phyloP scores from a whole-genome alignment of 2,888 invertebrate genomes.

The Tineola bisselliella region DNA sequence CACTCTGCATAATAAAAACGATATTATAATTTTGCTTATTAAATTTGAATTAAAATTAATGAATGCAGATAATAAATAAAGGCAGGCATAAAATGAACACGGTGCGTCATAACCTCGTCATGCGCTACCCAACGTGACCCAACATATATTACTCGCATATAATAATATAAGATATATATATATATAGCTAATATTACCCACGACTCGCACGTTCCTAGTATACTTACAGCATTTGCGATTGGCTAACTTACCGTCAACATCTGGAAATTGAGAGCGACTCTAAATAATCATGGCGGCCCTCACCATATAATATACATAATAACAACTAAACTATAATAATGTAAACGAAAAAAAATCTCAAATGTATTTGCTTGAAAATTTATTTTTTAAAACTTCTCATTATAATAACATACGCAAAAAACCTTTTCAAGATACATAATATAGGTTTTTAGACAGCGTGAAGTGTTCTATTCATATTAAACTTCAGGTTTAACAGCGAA shows the following conservation, averaged over 20 bases:
- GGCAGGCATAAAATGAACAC: background rate
- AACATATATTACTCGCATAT: background rate
- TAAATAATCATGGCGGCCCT: slow-evolving; percentile 54
- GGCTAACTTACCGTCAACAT: slow-evolving; percentile 65
- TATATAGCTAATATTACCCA: background rate
- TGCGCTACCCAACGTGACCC: background rate
- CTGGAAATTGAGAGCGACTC: slow-evolving; percentile 59
- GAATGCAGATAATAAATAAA: slow-evolving; percentile 1
- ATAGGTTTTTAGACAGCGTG: slow-evolving; percentile 1
- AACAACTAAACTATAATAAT: slow-evolving; percentile 13
- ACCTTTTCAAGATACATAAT: background rate
- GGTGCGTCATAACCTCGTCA: background rate
- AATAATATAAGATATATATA: no score
- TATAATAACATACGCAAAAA: slow-evolving; percentile 44
- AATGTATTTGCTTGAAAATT: slow-evolving; percentile 55
- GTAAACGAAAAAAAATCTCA: slow-evolving; percentile 53
- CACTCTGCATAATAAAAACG: background rate
- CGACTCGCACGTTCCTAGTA: background rate
- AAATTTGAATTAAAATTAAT: no score
- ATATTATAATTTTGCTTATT: no score
- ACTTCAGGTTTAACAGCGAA: slow-evolving; percentile 37
- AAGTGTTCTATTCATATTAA: slow-evolving; percentile 44
- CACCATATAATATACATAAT: slow-evolving; percentile 39
- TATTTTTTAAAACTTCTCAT: slow-evolving; percentile 41
- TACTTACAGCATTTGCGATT: background rate